Evolutionary conservation across 2,888 invertebrate genomes (phyloP), one percentile per base, ranked within the genome.

Genomic region (Netelia melanura): DNA sequence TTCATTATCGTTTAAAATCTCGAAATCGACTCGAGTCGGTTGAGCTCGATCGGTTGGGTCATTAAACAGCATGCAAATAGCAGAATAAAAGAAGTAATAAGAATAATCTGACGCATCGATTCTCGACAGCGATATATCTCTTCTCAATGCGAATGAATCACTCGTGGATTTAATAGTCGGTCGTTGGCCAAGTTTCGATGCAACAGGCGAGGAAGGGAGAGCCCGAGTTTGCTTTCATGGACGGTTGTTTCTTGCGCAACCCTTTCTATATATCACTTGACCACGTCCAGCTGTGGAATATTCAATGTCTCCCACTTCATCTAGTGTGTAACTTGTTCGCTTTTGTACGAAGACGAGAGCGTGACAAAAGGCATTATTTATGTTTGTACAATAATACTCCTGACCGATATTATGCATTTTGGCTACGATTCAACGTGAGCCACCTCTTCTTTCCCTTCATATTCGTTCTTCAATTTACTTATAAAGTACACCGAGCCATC

Each of bases 181-280:
- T 48, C 67, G 58, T 44, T 44, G n/a, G 58, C 58, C 44, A 25
- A 56, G 65, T 67, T 56, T 43, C 43, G 44, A 76, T 56, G 67
- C 54, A 56, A 52, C 62, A n/a, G 48, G 48, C 10, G 48, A 48
- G 14, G 3, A 48, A 14, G 43, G 11, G 56, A 56, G 43, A 64
- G 14, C 58, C 61, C 72, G 77, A 64, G 65, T 8, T 68, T 61
- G 56, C 54, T 52, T 76, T 65, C 64, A 21, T 78, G 81, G 77
- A 78, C 81, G 77, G 72, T 58, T 54, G 14, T 54, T 54, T 72
- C 67, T 77, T 65, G 70, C 64, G 71, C 30, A 80, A 83, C 23
- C 10, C 38, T 48, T 21, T 3, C 14, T 48, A 14, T 48, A 48
- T 14, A 54, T 77, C 64, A 65, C 78, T 48, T 70, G 68, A 78